Conservation (phyloP, 1,140 invertebrate genomes). For the Hirudo medicinalis region DNA sequence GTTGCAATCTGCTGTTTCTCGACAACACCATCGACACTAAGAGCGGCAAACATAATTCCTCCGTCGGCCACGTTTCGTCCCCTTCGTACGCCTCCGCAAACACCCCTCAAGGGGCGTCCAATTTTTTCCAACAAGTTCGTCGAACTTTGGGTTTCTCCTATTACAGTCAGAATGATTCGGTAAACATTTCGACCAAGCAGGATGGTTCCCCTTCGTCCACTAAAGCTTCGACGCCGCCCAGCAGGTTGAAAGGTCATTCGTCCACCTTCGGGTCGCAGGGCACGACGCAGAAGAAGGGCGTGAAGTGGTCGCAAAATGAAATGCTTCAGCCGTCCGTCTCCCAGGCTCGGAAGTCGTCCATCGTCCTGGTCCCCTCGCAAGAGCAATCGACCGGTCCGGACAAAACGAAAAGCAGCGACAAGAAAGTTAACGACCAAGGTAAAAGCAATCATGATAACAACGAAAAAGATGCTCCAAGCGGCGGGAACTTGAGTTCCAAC, state of each 20-base stretch:
- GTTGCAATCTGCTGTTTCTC: slow-evolving; percentile 9
- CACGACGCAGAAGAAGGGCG: not conserved
- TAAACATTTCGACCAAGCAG: not conserved
- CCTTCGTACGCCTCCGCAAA: not conserved
- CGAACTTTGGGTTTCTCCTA: not conserved
- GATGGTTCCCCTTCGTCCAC: not conserved
- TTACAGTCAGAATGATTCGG: not conserved
- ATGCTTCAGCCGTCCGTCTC: not conserved
- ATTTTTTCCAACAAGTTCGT: not conserved
- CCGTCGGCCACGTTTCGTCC: not conserved
- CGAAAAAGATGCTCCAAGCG: not conserved
- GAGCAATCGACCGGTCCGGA: not conserved
- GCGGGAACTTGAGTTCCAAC: no score
- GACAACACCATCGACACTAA: not conserved
- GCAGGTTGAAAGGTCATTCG: not conserved
- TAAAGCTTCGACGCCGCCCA: not conserved
- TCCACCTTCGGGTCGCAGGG: not conserved
- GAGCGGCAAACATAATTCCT: not conserved
- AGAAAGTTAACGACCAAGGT: not conserved
- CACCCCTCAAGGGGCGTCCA: not conserved
- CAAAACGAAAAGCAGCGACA: not conserved
- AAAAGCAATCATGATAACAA: not conserved
- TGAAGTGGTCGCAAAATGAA: not conserved
- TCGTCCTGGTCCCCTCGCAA: not conserved
- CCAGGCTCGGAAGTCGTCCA: not conserved